Evolutionary conservation across 2,113 vertebrate species (phyloP), one percentile per base, ranked within the genome.

Genomic region (Pterocles burchelli): DNA sequence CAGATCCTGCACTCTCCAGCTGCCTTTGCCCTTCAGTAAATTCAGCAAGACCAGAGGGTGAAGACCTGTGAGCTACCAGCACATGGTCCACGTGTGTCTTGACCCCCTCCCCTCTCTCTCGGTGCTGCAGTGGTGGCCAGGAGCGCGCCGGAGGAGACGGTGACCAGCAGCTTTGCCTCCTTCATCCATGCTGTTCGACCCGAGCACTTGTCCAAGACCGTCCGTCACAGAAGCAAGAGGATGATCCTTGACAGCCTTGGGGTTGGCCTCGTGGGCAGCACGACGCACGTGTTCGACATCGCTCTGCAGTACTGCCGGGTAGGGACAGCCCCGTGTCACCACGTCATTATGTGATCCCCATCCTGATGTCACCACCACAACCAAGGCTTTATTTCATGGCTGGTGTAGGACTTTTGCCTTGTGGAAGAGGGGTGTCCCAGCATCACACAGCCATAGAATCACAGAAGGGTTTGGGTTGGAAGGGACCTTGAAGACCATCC

Each of bases 181-280:
- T 99, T 99, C 95, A 98, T 99, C 96, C 96, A 97, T 1, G 97
- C 96, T 2, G 95, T 98, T 4, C 97, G 78, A 51, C 97, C 98
- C 1, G 97, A 98, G 66, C 98, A 98, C 28, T 92, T 99, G 83
- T 98, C 98, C 10, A 86, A 97, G 2, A 87, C 93, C 0, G 98
- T 98, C 74, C 79, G 98, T 34, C 97, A 97, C 31, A 97, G 98
- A n/a, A 99, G 98, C 94, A 99, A 99, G 93, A 98, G 99, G 70
- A 99, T 99, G 99, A 98, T 99, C 91, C 97, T 99, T 11, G 99
- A 99, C 98, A 99, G 97, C 97, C 97, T 99, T 5, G 99, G 99
- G 4, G 99, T 99, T 12, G 99, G 99, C 49, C 97, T 99, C 1
- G 94, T 99, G 74, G 99, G 99, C 67, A 99, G 98, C 98, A 99